Conservation (phyloP, 2,888 invertebrate species). For the Polymixis flavicincta region DNA sequence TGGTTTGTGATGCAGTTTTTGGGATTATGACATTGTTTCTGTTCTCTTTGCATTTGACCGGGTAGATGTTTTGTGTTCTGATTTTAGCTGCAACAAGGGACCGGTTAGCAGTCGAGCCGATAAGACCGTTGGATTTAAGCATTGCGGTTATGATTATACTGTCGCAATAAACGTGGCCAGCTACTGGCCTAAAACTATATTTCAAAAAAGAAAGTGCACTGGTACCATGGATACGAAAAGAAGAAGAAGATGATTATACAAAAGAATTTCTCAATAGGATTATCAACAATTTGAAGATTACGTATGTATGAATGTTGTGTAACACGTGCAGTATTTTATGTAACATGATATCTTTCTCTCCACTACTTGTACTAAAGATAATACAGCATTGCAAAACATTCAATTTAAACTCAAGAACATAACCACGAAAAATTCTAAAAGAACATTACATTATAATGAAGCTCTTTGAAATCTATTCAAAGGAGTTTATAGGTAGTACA, state of each 20-base stretch:
- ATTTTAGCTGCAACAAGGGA: slow-evolving; percentile 1
- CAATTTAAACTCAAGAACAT: slow-evolving; percentile 13
- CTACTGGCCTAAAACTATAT: no score
- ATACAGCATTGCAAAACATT: slow-evolving; percentile 8
- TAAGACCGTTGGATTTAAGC: background rate
- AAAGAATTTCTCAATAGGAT: background rate
- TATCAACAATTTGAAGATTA: background rate
- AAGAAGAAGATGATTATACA: no score
- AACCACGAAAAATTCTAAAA: slow-evolving; percentile 36
- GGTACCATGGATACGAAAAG: no score
- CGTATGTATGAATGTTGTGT: no score
- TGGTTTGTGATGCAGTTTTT: slow-evolving; percentile 37
- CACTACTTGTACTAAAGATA: background rate
- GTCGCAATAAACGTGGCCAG: no score
- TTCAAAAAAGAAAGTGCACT: no score
- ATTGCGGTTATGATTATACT: background rate
- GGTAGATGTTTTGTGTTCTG: slow-evolving; percentile 9
- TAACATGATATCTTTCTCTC: background rate
- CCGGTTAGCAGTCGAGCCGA: background rate
- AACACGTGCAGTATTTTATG: background rate
- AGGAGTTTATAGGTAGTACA: slow-evolving; percentile 56
- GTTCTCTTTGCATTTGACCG: slow-evolving; percentile 9
- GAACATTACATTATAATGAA: slow-evolving; percentile 39
- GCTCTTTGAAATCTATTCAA: slow-evolving; percentile 59
- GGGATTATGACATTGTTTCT: slow-evolving; percentile 37